Conservation (phyloP, 2,888 invertebrate species). For the Lymantria monacha region DNA sequence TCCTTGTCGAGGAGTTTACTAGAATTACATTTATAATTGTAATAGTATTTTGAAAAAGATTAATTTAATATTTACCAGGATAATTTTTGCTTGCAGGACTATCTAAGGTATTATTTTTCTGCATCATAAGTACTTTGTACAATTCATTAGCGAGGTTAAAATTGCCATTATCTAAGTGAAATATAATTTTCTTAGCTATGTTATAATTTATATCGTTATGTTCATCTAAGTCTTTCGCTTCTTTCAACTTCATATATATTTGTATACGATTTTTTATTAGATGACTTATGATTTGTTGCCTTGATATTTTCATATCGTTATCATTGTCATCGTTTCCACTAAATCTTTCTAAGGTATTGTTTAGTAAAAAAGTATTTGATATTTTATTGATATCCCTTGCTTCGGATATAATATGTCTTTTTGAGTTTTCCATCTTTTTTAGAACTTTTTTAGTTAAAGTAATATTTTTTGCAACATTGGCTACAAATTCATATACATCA, state of each 20-base stretch:
- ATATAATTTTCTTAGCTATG: constrained; percentile 55
- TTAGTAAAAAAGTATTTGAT: neutral
- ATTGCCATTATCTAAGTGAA: constrained; percentile 55
- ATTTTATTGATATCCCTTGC: neutral
- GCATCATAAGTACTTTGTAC: constrained; percentile 51
- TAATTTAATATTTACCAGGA: neutral
- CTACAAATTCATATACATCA: constrained; percentile 49
- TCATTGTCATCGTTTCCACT: neutral
- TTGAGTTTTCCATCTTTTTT: constrained; percentile 23
- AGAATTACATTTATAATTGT: too few species aligned
- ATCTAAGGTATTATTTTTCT: constrained; percentile 13
- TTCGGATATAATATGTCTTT: neutral
- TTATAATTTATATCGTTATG: constrained; percentile 50
- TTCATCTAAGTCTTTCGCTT: constrained; percentile 33
- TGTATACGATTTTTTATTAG: constrained; percentile 60
- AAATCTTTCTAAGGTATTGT: neutral
- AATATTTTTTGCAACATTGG: constrained; percentile 43
- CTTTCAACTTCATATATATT: constrained; percentile 51
- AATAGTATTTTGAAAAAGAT: neutral
- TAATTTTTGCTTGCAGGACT: neutral
- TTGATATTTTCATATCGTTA: constrained; percentile 42
- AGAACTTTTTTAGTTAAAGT: constrained; percentile 47
- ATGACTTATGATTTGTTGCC: constrained; percentile 60
- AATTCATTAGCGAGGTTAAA: constrained; percentile 56
- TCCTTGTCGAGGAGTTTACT: too few species aligned